Evolutionary conservation across 2,888 invertebrate species (phyloP), one percentile per base, ranked within the genome.

Genomic region (Dynastes grantii): DNA sequence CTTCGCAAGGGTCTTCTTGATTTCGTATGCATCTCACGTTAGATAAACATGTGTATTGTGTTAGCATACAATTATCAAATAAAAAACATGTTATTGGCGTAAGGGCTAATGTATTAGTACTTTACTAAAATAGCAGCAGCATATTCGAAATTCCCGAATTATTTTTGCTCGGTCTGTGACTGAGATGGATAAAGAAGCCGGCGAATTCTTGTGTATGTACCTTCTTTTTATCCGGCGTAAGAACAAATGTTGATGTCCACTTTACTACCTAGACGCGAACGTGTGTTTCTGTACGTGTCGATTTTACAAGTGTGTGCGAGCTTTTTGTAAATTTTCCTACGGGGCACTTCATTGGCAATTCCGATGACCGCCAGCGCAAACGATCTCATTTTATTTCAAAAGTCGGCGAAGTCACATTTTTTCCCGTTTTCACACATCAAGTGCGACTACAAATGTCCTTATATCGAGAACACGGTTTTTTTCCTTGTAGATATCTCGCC

Each of bases 401-500:
- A 75, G 73, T 61, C 73, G 58, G 61, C 73, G 73, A 40, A 75
- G 73, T 75, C 77, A 71, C 53, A 77, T 79, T 79, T 79, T 79
- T 79, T 79, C 76, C 76, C 67, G 77, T 79, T 85, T 85, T 86
- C 86, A 85, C 86, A 86, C 85, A 84, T 86, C 84, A 82, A 84
- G 85, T 84, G 84, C 82, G 86, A 85, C 86, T 86, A 85, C 86
- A 87, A 87, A 87, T 87, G 86, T 85, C 84, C 84, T 84, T 86
- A 86, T 86, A 87, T 83, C 81, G 82, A 82, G 84, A 86, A 85
- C 86, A 85, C 83, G 85, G 84, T 85, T 86, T 85, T 86, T 80
- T 81, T 79, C 80, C 68, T 79, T 68, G 80, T 78, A 81, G 82
- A 83, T 82, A 82, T 82, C 80, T 77, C 80, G 75, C 78, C 79